Percentiles rank a stretch among this genome's conserved stretches.
Evolutionary conservation across 2,113 vertebrate genomes (phyloP).

Genomic region (Loxodonta africana): DNA sequence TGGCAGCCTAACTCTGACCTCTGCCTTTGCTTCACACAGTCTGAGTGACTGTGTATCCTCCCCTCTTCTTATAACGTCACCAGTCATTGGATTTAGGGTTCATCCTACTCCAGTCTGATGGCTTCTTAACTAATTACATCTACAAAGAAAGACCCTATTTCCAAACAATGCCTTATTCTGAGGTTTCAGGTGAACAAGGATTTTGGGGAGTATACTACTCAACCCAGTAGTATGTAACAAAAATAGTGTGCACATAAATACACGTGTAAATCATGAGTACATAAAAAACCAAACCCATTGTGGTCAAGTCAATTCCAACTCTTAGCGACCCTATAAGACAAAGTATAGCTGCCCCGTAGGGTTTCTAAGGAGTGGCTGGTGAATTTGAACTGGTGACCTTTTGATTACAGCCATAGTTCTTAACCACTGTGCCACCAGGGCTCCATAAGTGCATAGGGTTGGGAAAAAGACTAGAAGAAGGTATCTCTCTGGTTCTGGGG

Average conservation of each 20-base stretch:
- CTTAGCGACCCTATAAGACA: too few relatives aligned
- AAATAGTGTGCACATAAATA: constrained; percentile 33
- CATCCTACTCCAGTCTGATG: neutral
- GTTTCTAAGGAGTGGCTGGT: too few relatives aligned
- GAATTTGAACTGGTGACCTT: too few relatives aligned
- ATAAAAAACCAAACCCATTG: neutral
- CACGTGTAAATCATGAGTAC: neutral
- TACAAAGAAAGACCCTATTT: neutral
- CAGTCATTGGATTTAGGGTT: neutral
- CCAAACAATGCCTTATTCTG: neutral
- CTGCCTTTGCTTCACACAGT: neutral
- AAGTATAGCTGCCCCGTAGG: too few relatives aligned
- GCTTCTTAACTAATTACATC: neutral
- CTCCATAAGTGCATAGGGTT: too few relatives aligned
- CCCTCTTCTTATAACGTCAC: neutral
- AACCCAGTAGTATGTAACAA: neutral
- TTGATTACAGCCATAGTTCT: too few relatives aligned
- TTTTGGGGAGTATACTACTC: neutral
- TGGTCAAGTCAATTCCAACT: too few relatives aligned
- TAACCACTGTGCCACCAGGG: too few relatives aligned
- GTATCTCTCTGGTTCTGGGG: neutral
- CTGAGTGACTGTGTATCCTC: neutral
- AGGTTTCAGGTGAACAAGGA: neutral
- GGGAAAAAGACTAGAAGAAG: neutral
- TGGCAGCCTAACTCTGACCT: neutral